These are phyloP conservation scores for Oncorhynchus mykiss DNA, from an alignment of 2,113 vertebrate genomes.

Conservation along the genomic window DNA sequence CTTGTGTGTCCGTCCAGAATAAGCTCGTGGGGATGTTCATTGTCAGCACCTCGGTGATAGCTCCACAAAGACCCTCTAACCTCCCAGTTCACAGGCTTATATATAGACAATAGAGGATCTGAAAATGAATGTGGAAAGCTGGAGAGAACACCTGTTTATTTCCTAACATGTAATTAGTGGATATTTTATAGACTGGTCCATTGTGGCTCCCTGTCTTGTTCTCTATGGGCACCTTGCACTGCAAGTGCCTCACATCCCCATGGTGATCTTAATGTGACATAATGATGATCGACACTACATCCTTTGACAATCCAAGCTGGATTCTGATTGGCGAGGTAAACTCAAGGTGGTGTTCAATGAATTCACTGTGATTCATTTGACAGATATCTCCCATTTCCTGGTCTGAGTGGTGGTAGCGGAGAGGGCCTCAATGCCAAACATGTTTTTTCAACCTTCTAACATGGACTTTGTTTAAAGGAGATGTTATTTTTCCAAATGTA, in stretches of 20 bases:
- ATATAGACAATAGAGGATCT: slow-evolving; percentile 29
- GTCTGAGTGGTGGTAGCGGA: background rate
- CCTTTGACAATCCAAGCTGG: background rate
- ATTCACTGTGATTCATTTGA: background rate
- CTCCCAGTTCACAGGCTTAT: slow-evolving; percentile 52
- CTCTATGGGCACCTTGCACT: background rate
- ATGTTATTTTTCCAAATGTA: too few species aligned
- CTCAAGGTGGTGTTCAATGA: background rate
- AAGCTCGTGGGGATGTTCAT: slow-evolving; percentile 32
- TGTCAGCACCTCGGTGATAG: slow-evolving; percentile 42
- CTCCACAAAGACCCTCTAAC: slow-evolving; percentile 39
- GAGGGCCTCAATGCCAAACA: background rate
- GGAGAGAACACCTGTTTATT: slow-evolving; percentile 30
- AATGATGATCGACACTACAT: background rate
- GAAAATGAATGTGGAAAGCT: slow-evolving; percentile 28
- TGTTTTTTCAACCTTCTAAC: background rate
- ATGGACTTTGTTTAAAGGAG: too few species aligned
- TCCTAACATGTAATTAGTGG: slow-evolving; percentile 52
- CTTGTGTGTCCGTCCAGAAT: slow-evolving; percentile 54
- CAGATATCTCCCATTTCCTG: background rate
- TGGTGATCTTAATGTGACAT: slow-evolving; percentile 2
- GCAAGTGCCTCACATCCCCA: background rate
- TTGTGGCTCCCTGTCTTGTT: background rate
- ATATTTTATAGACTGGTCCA: background rate
- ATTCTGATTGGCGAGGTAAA: background rate